These are phyloP conservation scores for Xanthorhoe designata DNA, from an alignment of 2,888 invertebrate species.

Conservation along the genomic window DNA sequence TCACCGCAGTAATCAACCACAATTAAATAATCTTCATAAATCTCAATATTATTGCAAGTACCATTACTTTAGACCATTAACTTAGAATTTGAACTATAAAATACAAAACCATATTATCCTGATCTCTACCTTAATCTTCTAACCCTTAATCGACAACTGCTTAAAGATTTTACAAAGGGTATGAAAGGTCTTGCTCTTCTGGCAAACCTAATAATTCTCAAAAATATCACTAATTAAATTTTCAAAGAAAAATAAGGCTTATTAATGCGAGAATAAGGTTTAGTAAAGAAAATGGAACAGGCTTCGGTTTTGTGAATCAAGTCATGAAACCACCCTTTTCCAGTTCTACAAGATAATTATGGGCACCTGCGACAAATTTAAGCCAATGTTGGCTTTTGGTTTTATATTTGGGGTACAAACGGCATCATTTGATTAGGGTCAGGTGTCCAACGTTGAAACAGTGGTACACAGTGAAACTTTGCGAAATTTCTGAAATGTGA, in stretches of 20 bases:
- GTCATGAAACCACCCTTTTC: conserved; percentile 49
- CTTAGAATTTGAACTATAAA: conserved; percentile 36
- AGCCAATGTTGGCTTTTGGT: conserved; percentile 25
- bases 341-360: conserved; percentile 47
- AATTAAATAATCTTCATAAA: conserved; percentile 35
- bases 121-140: conserved; percentile 32
- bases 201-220: conserved; percentile 40
- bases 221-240: conserved; percentile 26
- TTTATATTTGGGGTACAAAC: neutral
- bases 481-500: too few relatives aligned
- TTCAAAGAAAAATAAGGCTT: conserved; percentile 15
- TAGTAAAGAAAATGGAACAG: neutral
- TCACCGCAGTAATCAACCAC: conserved; percentile 12
- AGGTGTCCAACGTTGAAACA: too few relatives aligned
- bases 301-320: conserved; percentile 26
- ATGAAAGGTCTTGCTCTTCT: conserved; percentile 39
- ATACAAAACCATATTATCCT: conserved; percentile 34
- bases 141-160: conserved; percentile 32
- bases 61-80: conserved; percentile 38
- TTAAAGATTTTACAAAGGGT: conserved; percentile 36
- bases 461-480: too few relatives aligned
- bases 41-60: conserved; percentile 35
- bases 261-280: conserved; percentile 8
- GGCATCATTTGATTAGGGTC: too few relatives aligned
- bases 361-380: conserved; percentile 50